A percentile compares a stretch with the other conserved stretches of the same genome.
These are phyloP conservation scores for Gila orcuttii DNA, from an alignment of 2,113 vertebrate species.

Conservation along the genomic window DNA sequence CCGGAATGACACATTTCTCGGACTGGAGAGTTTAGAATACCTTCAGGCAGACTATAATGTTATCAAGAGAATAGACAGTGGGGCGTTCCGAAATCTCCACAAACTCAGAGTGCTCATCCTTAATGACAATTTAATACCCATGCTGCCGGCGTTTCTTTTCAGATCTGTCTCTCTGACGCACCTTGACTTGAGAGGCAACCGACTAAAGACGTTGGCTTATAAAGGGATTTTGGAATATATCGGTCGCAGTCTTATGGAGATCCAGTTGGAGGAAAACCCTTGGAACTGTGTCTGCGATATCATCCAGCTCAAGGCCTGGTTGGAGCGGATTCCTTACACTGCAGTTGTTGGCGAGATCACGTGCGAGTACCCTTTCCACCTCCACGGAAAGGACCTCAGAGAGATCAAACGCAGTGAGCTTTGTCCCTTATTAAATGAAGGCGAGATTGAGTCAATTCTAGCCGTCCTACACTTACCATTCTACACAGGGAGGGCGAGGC, in stretches of 20 bases:
- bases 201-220: conserved; percentile 93
- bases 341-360: conserved; percentile 96
- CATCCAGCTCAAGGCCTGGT: conserved; percentile 92
- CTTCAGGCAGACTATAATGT: conserved; percentile 98
- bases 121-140: conserved; percentile 97
- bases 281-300: conserved; percentile 98
- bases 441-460: conserved; percentile 82
- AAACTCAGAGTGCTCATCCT: conserved; percentile 96
- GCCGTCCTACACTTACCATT: conserved; percentile 82
- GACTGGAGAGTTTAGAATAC: conserved; percentile 94
- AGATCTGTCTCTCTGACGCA: conserved; percentile 97
- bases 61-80: conserved; percentile 95
- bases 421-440: conserved; percentile 85
- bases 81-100: conserved; percentile 92
- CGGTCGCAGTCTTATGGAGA: conserved; percentile 94
- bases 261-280: conserved; percentile 97
- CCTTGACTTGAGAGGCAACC: conserved; percentile 95
- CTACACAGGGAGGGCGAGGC: conserved; percentile 85
- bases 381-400: conserved; percentile 95
- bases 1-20: conserved; percentile 95
- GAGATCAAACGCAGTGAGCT: conserved; percentile 93
- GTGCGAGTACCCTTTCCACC: conserved; percentile 96
- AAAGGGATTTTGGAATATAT: conserved; percentile 94
- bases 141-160: conserved; percentile 94
- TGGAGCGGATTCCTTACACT: conserved; percentile 94